phyloP scores from a whole-genome alignment of 2,113 vertebrate species.

The Seriola aureovittata region DNA sequence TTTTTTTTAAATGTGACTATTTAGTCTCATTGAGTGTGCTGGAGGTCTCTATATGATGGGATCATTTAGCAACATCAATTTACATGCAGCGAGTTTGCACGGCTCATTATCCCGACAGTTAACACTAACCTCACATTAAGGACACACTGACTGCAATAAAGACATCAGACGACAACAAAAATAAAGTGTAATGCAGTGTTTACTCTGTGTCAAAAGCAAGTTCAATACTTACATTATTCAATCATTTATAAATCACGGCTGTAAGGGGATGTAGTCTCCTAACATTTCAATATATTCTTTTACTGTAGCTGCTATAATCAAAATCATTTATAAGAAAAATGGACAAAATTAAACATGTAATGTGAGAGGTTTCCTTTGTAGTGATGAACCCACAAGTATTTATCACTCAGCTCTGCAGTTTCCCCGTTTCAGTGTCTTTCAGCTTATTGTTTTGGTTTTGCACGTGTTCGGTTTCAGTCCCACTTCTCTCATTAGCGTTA shows the following conservation, averaged over 20 bases:
- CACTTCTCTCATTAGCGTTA: too few species aligned
- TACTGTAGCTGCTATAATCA: not conserved
- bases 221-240: constrained; percentile 12
- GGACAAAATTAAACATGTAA: not conserved
- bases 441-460: constrained; percentile 4
- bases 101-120: constrained; percentile 68
- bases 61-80: constrained; percentile 77
- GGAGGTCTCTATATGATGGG: constrained; percentile 38
- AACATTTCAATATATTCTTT: not conserved
- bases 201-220: constrained; percentile 21
- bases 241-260: not conserved
- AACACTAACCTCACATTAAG: constrained; percentile 69
- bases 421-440: not conserved
- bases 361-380: not conserved
- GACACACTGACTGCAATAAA: constrained; percentile 48
- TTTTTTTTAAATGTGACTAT: constrained; percentile 41
- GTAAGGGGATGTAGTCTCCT: not conserved
- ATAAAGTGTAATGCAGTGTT: constrained; percentile 35
- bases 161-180: constrained; percentile 12
- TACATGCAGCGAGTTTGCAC: constrained; percentile 57
- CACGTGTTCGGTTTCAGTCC: too few species aligned
- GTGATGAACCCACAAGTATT: not conserved
- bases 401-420: too few species aligned
- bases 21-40: constrained; percentile 28
- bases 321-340: not conserved